Evolutionary conservation across 2,888 invertebrate species (phyloP).

Genomic region (Plagodis pulveraria): DNA sequence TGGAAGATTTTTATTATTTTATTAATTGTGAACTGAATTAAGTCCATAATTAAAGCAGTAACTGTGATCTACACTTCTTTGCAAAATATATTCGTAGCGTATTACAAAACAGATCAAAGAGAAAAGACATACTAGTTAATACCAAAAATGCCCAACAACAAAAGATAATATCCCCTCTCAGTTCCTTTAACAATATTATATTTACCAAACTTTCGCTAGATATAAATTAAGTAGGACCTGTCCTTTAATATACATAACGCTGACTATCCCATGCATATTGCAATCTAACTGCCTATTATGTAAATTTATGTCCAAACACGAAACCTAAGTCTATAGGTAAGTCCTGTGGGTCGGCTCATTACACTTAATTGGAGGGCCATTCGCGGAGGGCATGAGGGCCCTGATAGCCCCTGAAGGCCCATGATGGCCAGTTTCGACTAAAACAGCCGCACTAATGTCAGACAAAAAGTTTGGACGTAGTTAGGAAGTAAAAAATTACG

Average conservation of each 20-base stretch:
- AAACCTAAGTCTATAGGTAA: constrained; percentile 46
- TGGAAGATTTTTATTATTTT: too few relatives aligned
- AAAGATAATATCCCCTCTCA: too few relatives aligned
- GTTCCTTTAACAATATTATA: too few relatives aligned
- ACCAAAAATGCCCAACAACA: too few relatives aligned
- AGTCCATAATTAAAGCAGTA: too few relatives aligned
- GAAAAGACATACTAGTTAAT: too few relatives aligned
- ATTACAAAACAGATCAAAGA: too few relatives aligned
- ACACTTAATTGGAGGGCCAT: constrained; percentile 83
- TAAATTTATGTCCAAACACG: constrained; percentile 48
- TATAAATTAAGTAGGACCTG: constrained; percentile 12
- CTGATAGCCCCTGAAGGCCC: constrained; percentile 50
- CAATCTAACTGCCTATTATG: constrained; percentile 43
- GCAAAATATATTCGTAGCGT: too few relatives aligned
- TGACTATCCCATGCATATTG: constrained; percentile 22
- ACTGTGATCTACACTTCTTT: too few relatives aligned
- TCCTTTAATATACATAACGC: constrained; percentile 25
- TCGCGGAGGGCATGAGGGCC: constrained; percentile 71
- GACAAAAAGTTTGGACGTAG: constrained; percentile 61
- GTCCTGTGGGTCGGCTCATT: constrained; percentile 72
- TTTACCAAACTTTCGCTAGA: too few relatives aligned
- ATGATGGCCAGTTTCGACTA: constrained; percentile 58
- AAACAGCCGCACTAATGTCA: constrained; percentile 65
- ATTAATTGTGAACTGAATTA: too few relatives aligned
- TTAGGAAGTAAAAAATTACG: constrained; percentile 47